These are phyloP conservation scores for Drosophila anomalata DNA, from an alignment of 2,888 invertebrate genomes.

Conservation along the genomic window DNA sequence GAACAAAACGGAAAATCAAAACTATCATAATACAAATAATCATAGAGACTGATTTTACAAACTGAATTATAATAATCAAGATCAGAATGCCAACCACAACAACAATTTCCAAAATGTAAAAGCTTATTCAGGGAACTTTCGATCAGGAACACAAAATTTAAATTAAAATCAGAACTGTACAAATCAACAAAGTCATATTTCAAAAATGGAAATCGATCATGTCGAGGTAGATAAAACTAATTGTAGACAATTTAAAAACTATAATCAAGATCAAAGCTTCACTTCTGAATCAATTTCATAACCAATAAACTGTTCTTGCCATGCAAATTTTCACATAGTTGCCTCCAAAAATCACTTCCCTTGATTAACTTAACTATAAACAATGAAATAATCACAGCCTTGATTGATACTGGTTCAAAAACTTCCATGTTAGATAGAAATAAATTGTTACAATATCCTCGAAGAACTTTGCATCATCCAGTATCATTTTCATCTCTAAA, in stretches of 20 bases:
- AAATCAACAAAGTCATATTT: slow-evolving; percentile 5
- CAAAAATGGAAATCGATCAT: slow-evolving; percentile 37
- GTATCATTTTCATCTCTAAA: slow-evolving; percentile 43
- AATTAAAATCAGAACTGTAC: slow-evolving; percentile 7
- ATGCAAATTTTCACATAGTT: slow-evolving; percentile 49
- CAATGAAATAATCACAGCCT: slow-evolving; percentile 38
- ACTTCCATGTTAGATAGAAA: slow-evolving; percentile 32
- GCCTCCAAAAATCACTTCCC: slow-evolving; percentile 46
- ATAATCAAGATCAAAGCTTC: slow-evolving; percentile 22
- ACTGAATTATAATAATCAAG: slow-evolving; percentile 9
- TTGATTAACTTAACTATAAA: slow-evolving; percentile 46
- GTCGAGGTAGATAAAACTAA: slow-evolving; percentile 27
- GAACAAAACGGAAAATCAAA: slow-evolving; percentile 24
- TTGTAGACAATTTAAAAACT: slow-evolving; percentile 10
- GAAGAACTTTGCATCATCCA: slow-evolving; percentile 26
- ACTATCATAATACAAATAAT: slow-evolving; percentile 20
- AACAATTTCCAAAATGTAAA: slow-evolving; percentile 34
- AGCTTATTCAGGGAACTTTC: slow-evolving; percentile 25
- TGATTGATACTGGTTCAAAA: slow-evolving; percentile 51
- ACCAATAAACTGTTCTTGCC: slow-evolving; percentile 31
- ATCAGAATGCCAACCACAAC: slow-evolving; percentile 24
- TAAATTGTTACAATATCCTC: slow-evolving; percentile 26
- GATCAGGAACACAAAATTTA: slow-evolving; percentile 30
- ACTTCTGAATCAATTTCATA: slow-evolving; percentile 30
- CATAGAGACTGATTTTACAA: slow-evolving; percentile 7